Evolutionary conservation across 2,888 invertebrate species (phyloP), one percentile per base, ranked within the genome.

Genomic region (Acleris sparsana): DNA sequence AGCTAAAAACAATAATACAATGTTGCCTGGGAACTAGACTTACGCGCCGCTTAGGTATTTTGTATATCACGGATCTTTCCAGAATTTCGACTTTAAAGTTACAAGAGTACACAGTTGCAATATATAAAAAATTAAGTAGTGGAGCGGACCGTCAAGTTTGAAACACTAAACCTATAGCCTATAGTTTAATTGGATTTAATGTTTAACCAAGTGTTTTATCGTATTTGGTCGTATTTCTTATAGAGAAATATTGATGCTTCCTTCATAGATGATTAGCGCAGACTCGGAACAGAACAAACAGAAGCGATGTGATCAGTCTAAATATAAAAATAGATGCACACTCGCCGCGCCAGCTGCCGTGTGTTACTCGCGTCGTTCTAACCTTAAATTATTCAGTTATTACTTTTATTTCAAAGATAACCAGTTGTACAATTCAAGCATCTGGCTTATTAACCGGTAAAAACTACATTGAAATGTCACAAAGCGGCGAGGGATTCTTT

Each of bases 401-500:
- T 49, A 52, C 56, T 62, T 63, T 53, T 29, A 39, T 48, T 44
- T 17, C 9, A 46, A n/a, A 20, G 33, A 17, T 7, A 59, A 25
- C n/a, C 4, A 25, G n/a, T 20, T 49, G 17, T 16, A 49, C 33
- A 13, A 39, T 56, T 53, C 43, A 44, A 29, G 22, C 44, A 39
- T 52, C 51, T 51, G 25, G 33, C 51, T 20, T 7, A 39, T 39
- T 48, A 20, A 29, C 49, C 43, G 9, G 51, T 33, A 25, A 17
- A 29, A 33, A 57, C 18, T 48, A 59, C 49, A 46, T 46, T 46
- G 57, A 78, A 78, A 92, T 92, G 92, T 75, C 91, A 59, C 78
- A 84, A 79, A 80, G 82, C 68, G 80, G 73, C 63, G 85, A 82
- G 46, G 93, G 93, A 57, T 94, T 94, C 83, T 95, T 95, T 80